phyloP scores from a whole-genome alignment of 1,140 invertebrate genomes.

The Andrena cerasifolii region DNA sequence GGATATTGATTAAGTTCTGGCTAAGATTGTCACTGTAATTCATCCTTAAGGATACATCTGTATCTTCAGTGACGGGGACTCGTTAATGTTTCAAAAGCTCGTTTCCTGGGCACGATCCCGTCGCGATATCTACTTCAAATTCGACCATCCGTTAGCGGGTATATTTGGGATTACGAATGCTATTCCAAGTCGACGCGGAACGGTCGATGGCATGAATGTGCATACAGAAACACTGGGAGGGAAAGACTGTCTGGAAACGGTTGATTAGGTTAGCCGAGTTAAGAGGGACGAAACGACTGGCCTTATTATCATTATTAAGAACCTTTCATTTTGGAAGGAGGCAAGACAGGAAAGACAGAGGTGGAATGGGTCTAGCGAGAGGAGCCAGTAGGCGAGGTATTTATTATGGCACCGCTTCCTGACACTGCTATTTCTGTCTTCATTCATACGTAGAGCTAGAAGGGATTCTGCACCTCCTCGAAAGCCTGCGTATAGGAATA shows the following conservation, averaged over 20 bases:
- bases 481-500: conserved; percentile 58
- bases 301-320: conserved; percentile 68
- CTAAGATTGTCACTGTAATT: too few relatives aligned
- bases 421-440: conserved; percentile 71
- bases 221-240: conserved; percentile 53
- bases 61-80: neutral
- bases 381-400: conserved; percentile 64
- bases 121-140: conserved; percentile 51
- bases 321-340: conserved; percentile 45
- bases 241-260: conserved; percentile 47
- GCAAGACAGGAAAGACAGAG: conserved; percentile 5
- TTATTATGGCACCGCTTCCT: conserved; percentile 76
- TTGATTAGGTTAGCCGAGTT: conserved; percentile 66
- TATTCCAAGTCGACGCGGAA: conserved; percentile 47
- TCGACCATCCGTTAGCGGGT: conserved; percentile 37
- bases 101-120: conserved; percentile 18
- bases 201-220: conserved; percentile 39
- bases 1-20: too few relatives aligned
- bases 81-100: conserved; percentile 22
- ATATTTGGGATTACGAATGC: conserved; percentile 49
- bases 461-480: conserved; percentile 47
- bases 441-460: conserved; percentile 71
- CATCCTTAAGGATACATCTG: neutral
- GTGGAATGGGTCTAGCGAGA: conserved; percentile 28
- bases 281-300: conserved; percentile 57